Evolutionary conservation across 2,888 invertebrate genomes (phyloP).

Genomic region (Laspeyria flexula): DNA sequence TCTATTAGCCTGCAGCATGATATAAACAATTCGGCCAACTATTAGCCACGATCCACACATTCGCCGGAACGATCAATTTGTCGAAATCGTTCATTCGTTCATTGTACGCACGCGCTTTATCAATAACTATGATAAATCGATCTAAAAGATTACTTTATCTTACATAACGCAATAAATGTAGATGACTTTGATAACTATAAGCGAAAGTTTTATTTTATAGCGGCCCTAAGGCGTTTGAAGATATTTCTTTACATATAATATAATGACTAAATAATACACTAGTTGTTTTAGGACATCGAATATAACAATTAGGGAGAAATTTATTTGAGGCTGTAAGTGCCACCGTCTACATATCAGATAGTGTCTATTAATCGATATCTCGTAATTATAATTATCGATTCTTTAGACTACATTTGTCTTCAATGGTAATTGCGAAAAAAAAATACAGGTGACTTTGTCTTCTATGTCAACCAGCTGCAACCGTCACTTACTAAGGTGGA

Average conservation of each 20-base stretch:
- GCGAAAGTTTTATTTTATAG: constrained; percentile 42
- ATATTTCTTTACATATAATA: constrained; percentile 22
- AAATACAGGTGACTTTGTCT: no score
- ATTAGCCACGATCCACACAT: constrained; percentile 24
- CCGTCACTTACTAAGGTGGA: no score
- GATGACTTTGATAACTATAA: constrained; percentile 41
- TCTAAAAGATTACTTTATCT: constrained; percentile 33
- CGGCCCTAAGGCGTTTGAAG: constrained; percentile 30
- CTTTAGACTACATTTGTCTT: no score
- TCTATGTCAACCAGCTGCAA: no score
- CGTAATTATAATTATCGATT: no score
- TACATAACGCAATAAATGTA: constrained; percentile 39
- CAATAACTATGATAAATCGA: constrained; percentile 41
- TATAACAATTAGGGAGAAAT: neutral
- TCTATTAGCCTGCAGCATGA: neutral
- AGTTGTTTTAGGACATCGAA: neutral
- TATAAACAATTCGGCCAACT: constrained; percentile 1
- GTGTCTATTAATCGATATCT: neutral
- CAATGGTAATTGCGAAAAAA: no score
- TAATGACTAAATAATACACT: constrained; percentile 8
- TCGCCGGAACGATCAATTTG: constrained; percentile 34
- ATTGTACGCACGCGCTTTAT: constrained; percentile 23
- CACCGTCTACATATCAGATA: neutral
- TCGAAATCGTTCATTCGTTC: constrained; percentile 23
- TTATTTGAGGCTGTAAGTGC: neutral